Conservation (phyloP, 1,140 invertebrate genomes). For the Conus betulinus region DNA sequence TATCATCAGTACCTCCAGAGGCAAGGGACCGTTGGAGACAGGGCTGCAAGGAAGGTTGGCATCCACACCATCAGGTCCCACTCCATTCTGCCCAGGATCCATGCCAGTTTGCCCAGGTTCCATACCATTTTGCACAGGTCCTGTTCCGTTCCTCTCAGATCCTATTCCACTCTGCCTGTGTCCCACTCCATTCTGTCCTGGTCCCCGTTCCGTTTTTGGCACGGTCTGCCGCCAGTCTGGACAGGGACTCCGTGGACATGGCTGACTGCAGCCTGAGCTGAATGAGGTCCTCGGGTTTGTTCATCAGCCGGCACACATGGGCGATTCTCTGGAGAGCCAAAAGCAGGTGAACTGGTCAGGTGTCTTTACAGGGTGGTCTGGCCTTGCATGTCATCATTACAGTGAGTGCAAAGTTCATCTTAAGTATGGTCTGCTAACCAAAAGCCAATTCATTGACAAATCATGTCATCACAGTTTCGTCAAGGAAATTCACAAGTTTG, state of each 20-base stretch:
- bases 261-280: conserved; percentile 69
- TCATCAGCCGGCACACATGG: conserved; percentile 67
- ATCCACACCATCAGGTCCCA: background rate
- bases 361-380: no score
- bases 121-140: conserved; percentile 22
- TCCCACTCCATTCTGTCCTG: background rate
- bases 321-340: conserved; percentile 63
- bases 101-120: background rate
- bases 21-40: conserved; percentile 33
- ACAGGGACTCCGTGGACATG: conserved; percentile 65
- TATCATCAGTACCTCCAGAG: conserved; percentile 33
- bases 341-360: background rate
- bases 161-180: no score
- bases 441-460: no score
- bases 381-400: no score
- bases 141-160: background rate
- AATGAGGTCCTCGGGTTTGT: conserved; percentile 70
- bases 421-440: no score
- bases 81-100: background rate
- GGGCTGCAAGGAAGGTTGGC: conserved; percentile 2
- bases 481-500: no score
- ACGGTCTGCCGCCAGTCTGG: background rate
- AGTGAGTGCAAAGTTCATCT: no score
- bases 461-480: no score
- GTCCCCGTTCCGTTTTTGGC: no score